Conservation (phyloP, 1,140 invertebrate genomes). For the Dryas iulia region DNA sequence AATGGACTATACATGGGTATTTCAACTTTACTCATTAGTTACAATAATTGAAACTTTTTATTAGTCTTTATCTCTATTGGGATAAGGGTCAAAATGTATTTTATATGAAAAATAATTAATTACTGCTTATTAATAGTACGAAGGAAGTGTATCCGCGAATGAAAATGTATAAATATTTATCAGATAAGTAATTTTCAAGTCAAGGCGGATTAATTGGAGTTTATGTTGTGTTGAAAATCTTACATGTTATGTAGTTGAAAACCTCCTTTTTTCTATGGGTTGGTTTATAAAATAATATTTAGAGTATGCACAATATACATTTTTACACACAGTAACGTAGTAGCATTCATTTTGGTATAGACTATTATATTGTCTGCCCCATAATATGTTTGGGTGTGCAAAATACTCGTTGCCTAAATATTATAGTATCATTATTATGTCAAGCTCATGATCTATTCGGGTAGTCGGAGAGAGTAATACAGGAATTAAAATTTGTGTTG, state of each 20-base stretch:
- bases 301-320: too few species aligned
- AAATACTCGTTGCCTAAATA: too few species aligned
- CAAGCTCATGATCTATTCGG: too few species aligned
- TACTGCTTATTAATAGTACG: constrained; percentile 9
- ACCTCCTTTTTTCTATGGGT: too few species aligned
- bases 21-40: constrained; percentile 28
- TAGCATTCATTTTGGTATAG: too few species aligned
- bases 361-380: too few species aligned
- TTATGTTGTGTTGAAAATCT: neutral
- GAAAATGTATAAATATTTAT: constrained; percentile 15
- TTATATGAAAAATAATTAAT: constrained; percentile 9
- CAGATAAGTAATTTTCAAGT: constrained; percentile 16
- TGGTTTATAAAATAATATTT: too few species aligned
- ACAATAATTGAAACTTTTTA: neutral
- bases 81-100: neutral
- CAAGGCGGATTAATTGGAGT: constrained; percentile 2
- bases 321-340: too few species aligned
- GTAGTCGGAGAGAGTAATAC: too few species aligned
- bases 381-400: too few species aligned
- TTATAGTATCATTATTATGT: too few species aligned
- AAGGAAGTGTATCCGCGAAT: constrained; percentile 15
- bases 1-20: constrained; percentile 32
- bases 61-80: neutral
- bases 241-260: neutral
- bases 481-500: too few species aligned